phyloP scores from a whole-genome alignment of 1,140 invertebrate genomes.

The Grapholita molesta region DNA sequence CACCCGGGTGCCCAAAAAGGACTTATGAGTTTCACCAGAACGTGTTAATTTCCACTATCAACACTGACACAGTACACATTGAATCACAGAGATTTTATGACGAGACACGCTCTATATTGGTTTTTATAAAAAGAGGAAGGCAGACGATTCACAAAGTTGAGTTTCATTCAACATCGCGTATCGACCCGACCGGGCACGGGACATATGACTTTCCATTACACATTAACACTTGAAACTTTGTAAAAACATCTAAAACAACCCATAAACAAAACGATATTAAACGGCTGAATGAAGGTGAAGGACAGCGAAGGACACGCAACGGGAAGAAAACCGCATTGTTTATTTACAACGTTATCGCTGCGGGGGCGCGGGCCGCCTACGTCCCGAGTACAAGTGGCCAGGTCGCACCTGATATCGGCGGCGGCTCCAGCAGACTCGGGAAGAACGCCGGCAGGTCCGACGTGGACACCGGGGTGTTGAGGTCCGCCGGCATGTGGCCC shows the following conservation, averaged over 20 bases:
- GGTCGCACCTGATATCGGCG: conserved; percentile 89
- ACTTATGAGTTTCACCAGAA: background rate
- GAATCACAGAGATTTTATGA: background rate
- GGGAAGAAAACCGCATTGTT: conserved; percentile 47
- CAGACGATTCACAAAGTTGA: conserved; percentile 38
- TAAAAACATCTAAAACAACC: background rate
- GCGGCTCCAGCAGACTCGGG: conserved; percentile 85
- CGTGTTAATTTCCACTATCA: background rate
- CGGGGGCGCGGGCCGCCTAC: conserved; percentile 44
- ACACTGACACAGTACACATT: conserved; percentile 8
- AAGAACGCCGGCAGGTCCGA: conserved; percentile 72
- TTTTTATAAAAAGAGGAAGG: background rate
- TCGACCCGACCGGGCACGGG: conserved; percentile 52
- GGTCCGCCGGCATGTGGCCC: conserved; percentile 76
- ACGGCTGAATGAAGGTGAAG: conserved; percentile 29
- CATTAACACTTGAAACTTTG: conserved; percentile 30
- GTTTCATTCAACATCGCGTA: conserved; percentile 51
- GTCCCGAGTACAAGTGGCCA: background rate
- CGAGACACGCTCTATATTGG: background rate
- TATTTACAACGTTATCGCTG: conserved; percentile 67
- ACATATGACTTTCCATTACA: conserved; percentile 67
- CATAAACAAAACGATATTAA: conserved; percentile 14
- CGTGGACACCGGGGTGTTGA: conserved; percentile 70
- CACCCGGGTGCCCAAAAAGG: background rate
- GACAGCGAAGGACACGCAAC: conserved; percentile 26